A percentile compares a stretch with the other conserved stretches of the same genome.
phyloP scores from a whole-genome alignment of 2,797 vertebrate genomes.

The Hemitrygon akajei region DNA sequence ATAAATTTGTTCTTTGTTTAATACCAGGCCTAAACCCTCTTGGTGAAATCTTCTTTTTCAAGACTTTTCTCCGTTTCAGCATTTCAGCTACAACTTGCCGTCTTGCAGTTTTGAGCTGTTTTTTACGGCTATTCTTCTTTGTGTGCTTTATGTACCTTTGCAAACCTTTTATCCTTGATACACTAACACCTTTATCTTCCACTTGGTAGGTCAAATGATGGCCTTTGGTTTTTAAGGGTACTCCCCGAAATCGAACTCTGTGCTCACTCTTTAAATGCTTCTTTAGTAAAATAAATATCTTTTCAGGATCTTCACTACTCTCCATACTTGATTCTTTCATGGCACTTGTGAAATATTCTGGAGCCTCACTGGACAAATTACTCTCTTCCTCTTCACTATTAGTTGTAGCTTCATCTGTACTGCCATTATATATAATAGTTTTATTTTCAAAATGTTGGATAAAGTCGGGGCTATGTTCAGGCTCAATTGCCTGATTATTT shows the following conservation, averaged over 20 bases:
- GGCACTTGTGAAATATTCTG: background rate
- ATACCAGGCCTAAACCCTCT: conserved; percentile 48
- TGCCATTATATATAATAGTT: background rate
- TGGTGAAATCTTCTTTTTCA: conserved; percentile 50
- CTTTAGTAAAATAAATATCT: conserved; percentile 60
- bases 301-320: conserved; percentile 46
- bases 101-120: conserved; percentile 44
- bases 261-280: conserved; percentile 44
- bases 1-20: conserved; percentile 52
- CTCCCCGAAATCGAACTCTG: conserved; percentile 54
- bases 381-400: background rate
- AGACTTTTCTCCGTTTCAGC: conserved; percentile 55
- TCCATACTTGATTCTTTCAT: conserved; percentile 40
- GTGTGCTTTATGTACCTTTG: conserved; percentile 53
- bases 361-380: background rate
- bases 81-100: conserved; percentile 59
- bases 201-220: conserved; percentile 62
- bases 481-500: background rate
- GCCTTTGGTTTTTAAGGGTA: conserved; percentile 46
- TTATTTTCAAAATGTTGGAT: background rate
- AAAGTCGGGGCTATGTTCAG: background rate
- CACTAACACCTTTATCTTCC: conserved; percentile 46
- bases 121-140: conserved; percentile 35
- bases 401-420: background rate
- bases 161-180: conserved; percentile 55